phyloP scores from a whole-genome alignment of 2,888 invertebrate species.

The Tuta absoluta region DNA sequence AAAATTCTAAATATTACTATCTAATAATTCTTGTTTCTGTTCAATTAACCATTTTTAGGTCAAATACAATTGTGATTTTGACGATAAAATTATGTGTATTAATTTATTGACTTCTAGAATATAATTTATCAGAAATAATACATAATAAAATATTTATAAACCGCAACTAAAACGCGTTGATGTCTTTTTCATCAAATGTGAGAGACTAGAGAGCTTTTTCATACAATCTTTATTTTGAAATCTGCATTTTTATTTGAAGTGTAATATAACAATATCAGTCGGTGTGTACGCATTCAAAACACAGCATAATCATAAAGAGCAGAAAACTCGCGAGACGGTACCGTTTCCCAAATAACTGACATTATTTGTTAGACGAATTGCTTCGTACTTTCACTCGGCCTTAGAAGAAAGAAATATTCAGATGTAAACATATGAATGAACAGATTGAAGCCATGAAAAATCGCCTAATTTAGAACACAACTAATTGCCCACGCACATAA shows the following conservation, averaged over 20 bases:
- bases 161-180: neutral
- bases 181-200: neutral
- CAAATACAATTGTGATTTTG: no score
- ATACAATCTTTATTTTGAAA: neutral
- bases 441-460: no score
- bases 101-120: no score
- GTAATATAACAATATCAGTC: neutral
- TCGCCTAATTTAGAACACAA: no score
- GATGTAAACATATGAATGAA: no score
- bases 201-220: neutral
- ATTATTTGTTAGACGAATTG: slow-evolving; percentile 40
- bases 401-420: slow-evolving; percentile 21
- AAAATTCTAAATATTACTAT: no score
- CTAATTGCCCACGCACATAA: no score
- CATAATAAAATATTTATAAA: neutral
- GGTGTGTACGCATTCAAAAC: neutral
- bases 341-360: slow-evolving; percentile 47
- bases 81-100: no score
- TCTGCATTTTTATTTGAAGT: neutral
- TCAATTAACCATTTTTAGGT: no score
- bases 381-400: neutral
- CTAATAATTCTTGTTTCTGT: no score
- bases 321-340: slow-evolving; percentile 33
- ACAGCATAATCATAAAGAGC: slow-evolving; percentile 13
- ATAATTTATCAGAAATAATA: neutral